Evolutionary conservation across 2,113 vertebrate species (phyloP), one percentile per base, ranked within the genome.

Genomic region (Rhadina sibilatrix): DNA sequence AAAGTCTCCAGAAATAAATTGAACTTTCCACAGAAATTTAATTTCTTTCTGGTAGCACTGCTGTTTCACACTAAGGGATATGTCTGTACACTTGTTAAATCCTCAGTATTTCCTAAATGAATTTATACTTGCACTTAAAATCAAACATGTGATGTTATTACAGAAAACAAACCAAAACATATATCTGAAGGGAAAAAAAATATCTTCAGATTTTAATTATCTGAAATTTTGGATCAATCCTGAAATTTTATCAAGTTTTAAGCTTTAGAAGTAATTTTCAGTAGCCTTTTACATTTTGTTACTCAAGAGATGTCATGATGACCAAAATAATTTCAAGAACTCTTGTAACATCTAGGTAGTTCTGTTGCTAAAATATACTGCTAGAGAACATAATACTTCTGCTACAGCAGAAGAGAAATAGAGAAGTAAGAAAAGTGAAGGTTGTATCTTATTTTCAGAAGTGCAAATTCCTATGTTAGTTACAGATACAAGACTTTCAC

Each of bases 141-240:
- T 65, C 8, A 81, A 89, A 6, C 5, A 12, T 1, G 1, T 12
- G 10, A 5, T 5, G 0, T 53, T 46, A 17, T 23, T 59, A 35
- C 2, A 21, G 20, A 60, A 87, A 77, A 60, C 5, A 90, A 91
- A 22, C 5, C 6, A 81, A 80, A 84, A 19, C 1, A 12, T 47
- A 8, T 17, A 59, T 57, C 35, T 66, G 27, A 71, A 82, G 4
- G 5, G 23, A 84, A 81, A 16, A 40, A 8, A 4, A 9, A 5
- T 42, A 3, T 47, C 17, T 69, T 66, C 3, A 15, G 0, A 15
- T 54, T 85, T 61, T 15, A 56, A 25, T 75, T 59, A 28, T 37
- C 8, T 49, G 19, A 60, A 54, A 23, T 35, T 74, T 92, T 75
- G 4, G 5, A 59, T 66, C 18, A 66, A 5, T 77, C 70, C 33